These are phyloP conservation scores for Phaethornis superciliosus DNA, from an alignment of 2,113 vertebrate species.

Conservation along the genomic window DNA sequence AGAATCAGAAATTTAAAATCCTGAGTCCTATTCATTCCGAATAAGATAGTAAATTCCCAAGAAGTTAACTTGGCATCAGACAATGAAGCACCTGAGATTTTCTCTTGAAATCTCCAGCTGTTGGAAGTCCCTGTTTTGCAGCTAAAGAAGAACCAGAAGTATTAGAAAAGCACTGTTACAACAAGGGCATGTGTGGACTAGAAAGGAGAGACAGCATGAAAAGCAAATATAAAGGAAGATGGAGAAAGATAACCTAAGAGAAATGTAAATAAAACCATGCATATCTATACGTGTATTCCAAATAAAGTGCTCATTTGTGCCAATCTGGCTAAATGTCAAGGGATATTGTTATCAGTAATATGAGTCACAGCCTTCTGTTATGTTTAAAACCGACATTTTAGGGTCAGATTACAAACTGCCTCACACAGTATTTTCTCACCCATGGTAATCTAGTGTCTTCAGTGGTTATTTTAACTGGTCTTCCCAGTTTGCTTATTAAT, in stretches of 20 bases:
- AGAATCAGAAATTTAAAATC: not conserved
- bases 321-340: not conserved
- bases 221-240: not conserved
- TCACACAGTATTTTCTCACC: not conserved
- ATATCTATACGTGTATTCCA: rapidly evolving
- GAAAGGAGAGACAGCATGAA: not conserved
- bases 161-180: not conserved
- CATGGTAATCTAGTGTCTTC: not conserved
- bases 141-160: not conserved
- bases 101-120: not conserved
- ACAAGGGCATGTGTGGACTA: not conserved
- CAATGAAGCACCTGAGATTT: not conserved
- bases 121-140: not conserved
- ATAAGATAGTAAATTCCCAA: not conserved
- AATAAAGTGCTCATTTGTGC: not conserved
- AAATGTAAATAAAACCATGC: not conserved
- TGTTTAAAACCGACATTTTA: not conserved
- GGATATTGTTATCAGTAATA: not conserved
- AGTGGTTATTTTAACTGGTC: not conserved
- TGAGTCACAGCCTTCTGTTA: not conserved
- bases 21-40: not conserved
- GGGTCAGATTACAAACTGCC: not conserved
- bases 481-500: not conserved
- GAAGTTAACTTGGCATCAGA: not conserved
- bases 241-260: not conserved